These are phyloP conservation scores for Reinhardtius hippoglossoides DNA, from an alignment of 2,113 vertebrate genomes.

Conservation along the genomic window DNA sequence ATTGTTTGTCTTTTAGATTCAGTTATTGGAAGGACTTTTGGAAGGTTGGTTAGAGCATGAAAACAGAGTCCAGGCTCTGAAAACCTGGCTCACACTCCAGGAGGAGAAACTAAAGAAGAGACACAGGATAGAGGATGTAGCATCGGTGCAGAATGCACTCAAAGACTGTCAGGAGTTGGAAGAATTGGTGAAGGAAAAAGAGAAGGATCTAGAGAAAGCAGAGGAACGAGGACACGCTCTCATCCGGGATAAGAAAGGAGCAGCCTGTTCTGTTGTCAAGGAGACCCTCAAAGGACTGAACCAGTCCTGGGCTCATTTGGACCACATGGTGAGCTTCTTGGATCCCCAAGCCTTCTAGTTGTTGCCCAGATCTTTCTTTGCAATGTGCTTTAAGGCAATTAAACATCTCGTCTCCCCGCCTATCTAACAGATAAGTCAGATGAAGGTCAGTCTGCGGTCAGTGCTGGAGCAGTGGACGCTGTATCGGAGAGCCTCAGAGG, in stretches of 20 bases:
- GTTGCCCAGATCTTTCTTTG: background rate
- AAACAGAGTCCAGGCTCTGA: constrained; percentile 88
- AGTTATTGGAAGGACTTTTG: constrained; percentile 88
- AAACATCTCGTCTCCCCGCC: background rate
- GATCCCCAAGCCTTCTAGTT: background rate
- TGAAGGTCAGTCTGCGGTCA: constrained; percentile 88
- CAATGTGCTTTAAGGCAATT: background rate
- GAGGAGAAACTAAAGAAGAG: constrained; percentile 90
- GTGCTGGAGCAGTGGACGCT: constrained; percentile 91
- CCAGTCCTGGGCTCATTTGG: constrained; percentile 89
- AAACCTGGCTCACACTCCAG: constrained; percentile 90
- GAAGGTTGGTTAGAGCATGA: constrained; percentile 95
- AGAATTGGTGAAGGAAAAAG: constrained; percentile 91
- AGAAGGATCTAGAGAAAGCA: constrained; percentile 92
- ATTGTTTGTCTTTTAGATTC: constrained; percentile 83
- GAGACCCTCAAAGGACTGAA: constrained; percentile 86
- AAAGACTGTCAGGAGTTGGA: constrained; percentile 98
- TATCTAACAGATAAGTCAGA: constrained; percentile 85
- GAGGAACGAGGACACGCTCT: constrained; percentile 90
- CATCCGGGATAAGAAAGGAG: constrained; percentile 90
- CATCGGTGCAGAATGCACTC: constrained; percentile 90
- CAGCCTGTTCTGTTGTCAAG: constrained; percentile 83
- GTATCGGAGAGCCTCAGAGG: constrained; percentile 89
- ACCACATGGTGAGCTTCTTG: constrained; percentile 85
- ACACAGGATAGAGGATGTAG: constrained; percentile 90